Conservation (phyloP, 1,140 invertebrate species). For the Myzus persicae region DNA sequence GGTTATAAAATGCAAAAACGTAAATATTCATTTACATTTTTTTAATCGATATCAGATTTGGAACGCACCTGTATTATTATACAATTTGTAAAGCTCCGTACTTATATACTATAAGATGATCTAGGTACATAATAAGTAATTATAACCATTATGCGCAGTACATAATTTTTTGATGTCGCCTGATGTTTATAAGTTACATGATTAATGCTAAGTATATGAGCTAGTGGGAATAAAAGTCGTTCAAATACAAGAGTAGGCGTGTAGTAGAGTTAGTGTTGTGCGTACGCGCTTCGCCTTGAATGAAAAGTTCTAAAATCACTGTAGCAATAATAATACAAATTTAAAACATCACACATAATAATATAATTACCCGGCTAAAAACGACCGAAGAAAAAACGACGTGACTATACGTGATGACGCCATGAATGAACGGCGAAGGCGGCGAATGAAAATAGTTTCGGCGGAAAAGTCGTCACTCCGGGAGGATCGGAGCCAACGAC, state of each 20-base stretch:
- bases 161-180: not conserved
- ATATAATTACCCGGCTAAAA: not conserved
- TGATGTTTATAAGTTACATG: not conserved
- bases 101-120: too few relatives aligned
- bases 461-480: constrained; percentile 36
- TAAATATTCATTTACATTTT: not conserved
- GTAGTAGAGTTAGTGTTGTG: not conserved
- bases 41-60: not conserved
- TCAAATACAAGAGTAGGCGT: not conserved
- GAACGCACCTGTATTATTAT: not conserved
- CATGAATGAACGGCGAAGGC: constrained; percentile 42
- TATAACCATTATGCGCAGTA: not conserved
- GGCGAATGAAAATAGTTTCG: constrained; percentile 48
- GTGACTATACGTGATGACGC: constrained; percentile 11
- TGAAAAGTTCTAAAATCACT: not conserved
- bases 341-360: not conserved
- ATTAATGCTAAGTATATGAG: not conserved
- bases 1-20: not conserved
- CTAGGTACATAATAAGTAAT: not conserved
- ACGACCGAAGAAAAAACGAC: not conserved
- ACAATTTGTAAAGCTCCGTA: not conserved
- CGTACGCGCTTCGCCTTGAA: constrained; percentile 7
- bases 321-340: not conserved
- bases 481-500: constrained; percentile 46
- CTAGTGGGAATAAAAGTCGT: not conserved